Base-by-base conservation (phyloP, 2,797 vertebrate species). In the Smutsia temminckii region DNA sequence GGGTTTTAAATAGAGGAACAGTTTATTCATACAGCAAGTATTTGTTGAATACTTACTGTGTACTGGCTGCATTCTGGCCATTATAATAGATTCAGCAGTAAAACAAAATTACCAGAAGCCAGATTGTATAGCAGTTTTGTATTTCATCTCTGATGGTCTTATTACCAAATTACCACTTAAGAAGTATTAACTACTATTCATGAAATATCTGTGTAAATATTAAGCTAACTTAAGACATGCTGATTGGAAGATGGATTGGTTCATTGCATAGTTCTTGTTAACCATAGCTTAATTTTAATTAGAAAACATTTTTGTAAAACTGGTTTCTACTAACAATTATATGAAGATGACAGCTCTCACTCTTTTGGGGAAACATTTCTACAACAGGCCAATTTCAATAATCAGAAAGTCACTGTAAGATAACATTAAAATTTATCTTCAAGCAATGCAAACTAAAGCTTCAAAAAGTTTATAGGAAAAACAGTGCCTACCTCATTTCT, bases 401-500 rank as follows among this genome's bases (percentile, higher is more conserved):
- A 79, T 92, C 4, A 68, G 75, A 75, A 89, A 84, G 53, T 74
- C 78, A 95, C 34, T 89, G 66, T 53, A 63, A 89, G 49, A 93
- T 4, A 83, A 89, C 29, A 27, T 53, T 84, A 85, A 1, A 94
- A 68, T 81, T 93, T 94, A 94, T 84, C 89, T 86, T 94, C 20
- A 93, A 86, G 64, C 25, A 86, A 91, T 91, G 91, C 69, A 94
- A 86, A 93, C 7, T 42, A 5, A 6, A 68, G 69, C 32, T 75
- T 91, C 71, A 85, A 91, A 93, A 88, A 34, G 32, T n/a, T 80
- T 63, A 92, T 3, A 86, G 25, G 9, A 89, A 68, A 95, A 96
- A 59, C 9, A n/a, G 34, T 34, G 25, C 88, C 2, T 74, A 99
- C 99, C 99, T 99, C 99, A 84, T 99, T 99, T 81, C 99, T 99